phyloP scores from a whole-genome alignment of 2,113 vertebrate species.

The Talpa occidentalis region DNA sequence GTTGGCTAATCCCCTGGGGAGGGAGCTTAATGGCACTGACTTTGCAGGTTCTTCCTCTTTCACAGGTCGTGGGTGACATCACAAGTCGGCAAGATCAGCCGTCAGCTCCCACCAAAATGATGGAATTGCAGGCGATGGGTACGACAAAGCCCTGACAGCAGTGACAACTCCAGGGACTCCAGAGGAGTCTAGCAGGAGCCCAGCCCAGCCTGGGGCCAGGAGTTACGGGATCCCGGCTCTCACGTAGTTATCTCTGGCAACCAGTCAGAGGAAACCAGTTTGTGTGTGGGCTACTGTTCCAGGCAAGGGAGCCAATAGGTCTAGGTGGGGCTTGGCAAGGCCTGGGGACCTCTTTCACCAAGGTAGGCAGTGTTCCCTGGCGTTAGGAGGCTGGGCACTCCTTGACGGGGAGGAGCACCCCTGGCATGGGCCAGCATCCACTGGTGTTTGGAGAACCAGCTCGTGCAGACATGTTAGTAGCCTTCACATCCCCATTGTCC shows the following conservation, averaged over 20 bases:
- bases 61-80: background rate
- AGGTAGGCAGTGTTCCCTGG: too few relatives aligned
- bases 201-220: background rate
- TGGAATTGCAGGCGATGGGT: accelerated
- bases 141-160: background rate
- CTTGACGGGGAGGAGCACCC: too few relatives aligned
- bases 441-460: background rate
- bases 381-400: background rate
- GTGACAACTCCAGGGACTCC: background rate
- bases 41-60: background rate
- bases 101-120: background rate
- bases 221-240: background rate
- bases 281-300: background rate
- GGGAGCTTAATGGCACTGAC: background rate
- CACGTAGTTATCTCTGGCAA: background rate
- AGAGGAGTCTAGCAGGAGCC: background rate
- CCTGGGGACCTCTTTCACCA: background rate
- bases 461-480: background rate
- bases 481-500: background rate
- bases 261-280: background rate
- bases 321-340: background rate
- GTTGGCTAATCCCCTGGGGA: background rate
- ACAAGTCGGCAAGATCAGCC: background rate
- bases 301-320: background rate
- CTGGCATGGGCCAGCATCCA: background rate